A percentile compares a stretch with the other conserved stretches of the same genome.
Conservation (phyloP, 1,140 invertebrate species). For the Leptopilina boulardi region DNA sequence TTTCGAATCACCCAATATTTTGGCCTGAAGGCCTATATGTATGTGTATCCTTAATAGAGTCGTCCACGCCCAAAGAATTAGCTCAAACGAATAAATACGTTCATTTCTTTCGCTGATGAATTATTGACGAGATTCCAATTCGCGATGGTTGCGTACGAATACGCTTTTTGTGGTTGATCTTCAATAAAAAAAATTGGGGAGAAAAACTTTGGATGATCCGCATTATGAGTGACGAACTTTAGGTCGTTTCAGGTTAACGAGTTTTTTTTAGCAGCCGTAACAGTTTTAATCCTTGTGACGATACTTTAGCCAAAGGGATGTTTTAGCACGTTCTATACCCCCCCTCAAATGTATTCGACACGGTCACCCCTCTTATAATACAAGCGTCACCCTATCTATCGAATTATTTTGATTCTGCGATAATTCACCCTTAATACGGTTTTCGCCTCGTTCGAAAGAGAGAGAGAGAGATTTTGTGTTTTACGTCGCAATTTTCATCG, state of each 20-base stretch:
- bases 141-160: background rate
- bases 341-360: slow-evolving; percentile 58
- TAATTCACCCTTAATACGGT: slow-evolving; percentile 72
- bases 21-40: slow-evolving; percentile 62
- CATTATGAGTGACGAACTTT: background rate
- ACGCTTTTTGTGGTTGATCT: slow-evolving; percentile 2
- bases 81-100: slow-evolving; percentile 61
- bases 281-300: slow-evolving; percentile 52
- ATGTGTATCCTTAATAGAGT: slow-evolving; percentile 57
- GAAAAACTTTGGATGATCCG: background rate
- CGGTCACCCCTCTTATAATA: slow-evolving; percentile 62
- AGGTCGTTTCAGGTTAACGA: slow-evolving; percentile 33
- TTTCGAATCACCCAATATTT: slow-evolving; percentile 66
- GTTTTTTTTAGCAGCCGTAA: slow-evolving; percentile 46
- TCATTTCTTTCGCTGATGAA: slow-evolving; percentile 39
- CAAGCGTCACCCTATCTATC: slow-evolving; percentile 67
- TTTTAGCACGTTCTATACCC: slow-evolving; percentile 55
- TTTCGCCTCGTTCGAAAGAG: slow-evolving; percentile 45
- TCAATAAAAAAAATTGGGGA: background rate
- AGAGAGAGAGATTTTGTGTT: background rate
- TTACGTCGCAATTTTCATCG: background rate
- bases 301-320: slow-evolving; percentile 55
- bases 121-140: slow-evolving; percentile 49
- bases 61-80: slow-evolving; percentile 65
- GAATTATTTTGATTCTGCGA: slow-evolving; percentile 75